Evolutionary conservation across 2,113 vertebrate genomes (phyloP), one percentile per base, ranked within the genome.

Genomic region (Cebidichthys violaceus): DNA sequence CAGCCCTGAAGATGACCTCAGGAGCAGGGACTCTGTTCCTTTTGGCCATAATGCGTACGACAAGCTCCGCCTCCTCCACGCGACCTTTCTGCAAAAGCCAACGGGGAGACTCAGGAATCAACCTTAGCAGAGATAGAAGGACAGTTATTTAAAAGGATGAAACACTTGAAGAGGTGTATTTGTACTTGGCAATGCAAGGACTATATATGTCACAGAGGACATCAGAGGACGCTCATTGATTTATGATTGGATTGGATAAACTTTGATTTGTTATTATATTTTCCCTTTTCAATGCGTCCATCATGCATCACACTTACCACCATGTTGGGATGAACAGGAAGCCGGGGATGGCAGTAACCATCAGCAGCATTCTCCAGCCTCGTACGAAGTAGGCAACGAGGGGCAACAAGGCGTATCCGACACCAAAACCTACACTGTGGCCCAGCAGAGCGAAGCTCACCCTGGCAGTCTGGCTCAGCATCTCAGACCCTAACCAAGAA

Each of bases 31-130:
- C 70, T 69, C n/a, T 14, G 75, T 90, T 88, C 29, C 13, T 66
- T 73, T 74, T 87, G 59, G 90, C 93, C n/a, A 86, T 88, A 8
- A 73, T 79, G 31, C 69, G 61, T 33, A 93, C 57, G 41, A 92
- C 65, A 13, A 43, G 68, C 33, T 92, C 89, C 24, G 91, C 92
- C 71, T 93, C 89, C 60, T 87, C 41, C 10, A 92, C 60, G 8
- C 81, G 85, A 8, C 86, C 89, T 87, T 88, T 87, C 43, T 88
- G 76, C 47, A 93, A 75, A 67, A 92, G 83, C 93, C 89, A 91
- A 15, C 81, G 84, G 17, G 93, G 89, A 55, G 92, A 94, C 75
- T 93, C 90, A 2, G 93, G 89, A 82, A 94, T 90, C 47, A 92
- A 45, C 89, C 92, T 94, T 1, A 55, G 72, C 3, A 77, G 18